Base-by-base conservation (phyloP, 2,888 invertebrate genomes). In the Drepana falcataria region DNA sequence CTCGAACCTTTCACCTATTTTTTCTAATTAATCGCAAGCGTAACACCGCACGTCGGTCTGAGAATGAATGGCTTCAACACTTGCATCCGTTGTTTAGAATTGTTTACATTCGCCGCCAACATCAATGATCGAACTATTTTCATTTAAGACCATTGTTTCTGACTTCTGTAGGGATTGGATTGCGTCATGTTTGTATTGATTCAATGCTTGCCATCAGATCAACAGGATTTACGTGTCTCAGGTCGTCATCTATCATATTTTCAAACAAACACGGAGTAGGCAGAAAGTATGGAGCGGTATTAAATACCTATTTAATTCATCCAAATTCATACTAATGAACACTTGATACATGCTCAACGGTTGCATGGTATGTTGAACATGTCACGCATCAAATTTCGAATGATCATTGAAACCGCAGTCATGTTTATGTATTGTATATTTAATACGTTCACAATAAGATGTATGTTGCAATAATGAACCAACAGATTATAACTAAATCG, bases 1-100 rank as follows among this genome's bases (percentile, higher is more conserved):
- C 59, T 60, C 55, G 54, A 54, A 67, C 66, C 71, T 71, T 72
- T 74, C 73, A 73, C 73, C 60, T 55, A 64, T 65, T 67, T 69
- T 66, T 64, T 44, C 40, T 40, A 40, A 44, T 58, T 44, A 48
- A 48, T 59, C 48, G 51, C 59, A 66, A 63, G 51, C 59, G 65
- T 65, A 61, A 63, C 51, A 56, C 57, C 59, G 57, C 66, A 53
- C 52, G 56, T 48, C 54, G 54, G 6, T 49, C 57, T 69, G 44
- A 7, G 67, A 63, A 56, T 55, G 57, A 64, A 56, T 58, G 57
- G 35, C 49, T 52, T 53, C 44, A 55, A 54, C 51, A 48, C 48
- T 49, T 53, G 54, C 47, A 54, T 48, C 51, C 35, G 47, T 52
- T 55, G 55, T 53, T 34, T 40, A 54, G 34, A 40, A 56, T 54